These are phyloP conservation scores for Teleogryllus occipitalis DNA, from an alignment of 1,140 invertebrate species.

Conservation along the genomic window DNA sequence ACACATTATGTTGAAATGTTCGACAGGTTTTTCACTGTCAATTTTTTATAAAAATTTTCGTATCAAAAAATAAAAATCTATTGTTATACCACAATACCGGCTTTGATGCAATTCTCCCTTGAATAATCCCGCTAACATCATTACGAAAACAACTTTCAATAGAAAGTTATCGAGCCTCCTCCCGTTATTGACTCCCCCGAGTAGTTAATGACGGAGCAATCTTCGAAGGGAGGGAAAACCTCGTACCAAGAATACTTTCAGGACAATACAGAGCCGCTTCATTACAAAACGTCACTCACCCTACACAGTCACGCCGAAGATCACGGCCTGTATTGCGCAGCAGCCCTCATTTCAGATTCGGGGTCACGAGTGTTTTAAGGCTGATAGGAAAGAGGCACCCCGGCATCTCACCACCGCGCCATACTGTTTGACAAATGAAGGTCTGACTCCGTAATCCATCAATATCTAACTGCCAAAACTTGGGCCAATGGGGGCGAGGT, in stretches of 20 bases:
- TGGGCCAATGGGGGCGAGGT: not conserved
- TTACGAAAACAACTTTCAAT: too few relatives aligned
- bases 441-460: not conserved
- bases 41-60: too few relatives aligned
- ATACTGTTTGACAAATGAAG: not conserved
- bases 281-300: not conserved
- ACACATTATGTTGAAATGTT: too few relatives aligned
- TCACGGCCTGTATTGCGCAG: not conserved
- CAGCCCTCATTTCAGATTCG: not conserved
- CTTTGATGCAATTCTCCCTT: too few relatives aligned
- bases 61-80: too few relatives aligned
- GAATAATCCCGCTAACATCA: too few relatives aligned
- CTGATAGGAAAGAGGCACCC: not conserved
- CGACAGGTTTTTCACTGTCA: too few relatives aligned
- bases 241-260: not conserved
- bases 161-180: too few relatives aligned
- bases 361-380: not conserved
- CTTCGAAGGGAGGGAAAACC: too few relatives aligned
- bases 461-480: conserved; percentile 5
- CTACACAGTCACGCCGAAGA: not conserved
- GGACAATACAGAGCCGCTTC: not conserved
- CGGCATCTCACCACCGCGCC: not conserved
- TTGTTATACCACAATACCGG: too few relatives aligned
- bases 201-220: too few relatives aligned
- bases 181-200: too few relatives aligned